Evolutionary conservation across 2,113 vertebrate species (phyloP).

Genomic region (Oriolus oriolus): DNA sequence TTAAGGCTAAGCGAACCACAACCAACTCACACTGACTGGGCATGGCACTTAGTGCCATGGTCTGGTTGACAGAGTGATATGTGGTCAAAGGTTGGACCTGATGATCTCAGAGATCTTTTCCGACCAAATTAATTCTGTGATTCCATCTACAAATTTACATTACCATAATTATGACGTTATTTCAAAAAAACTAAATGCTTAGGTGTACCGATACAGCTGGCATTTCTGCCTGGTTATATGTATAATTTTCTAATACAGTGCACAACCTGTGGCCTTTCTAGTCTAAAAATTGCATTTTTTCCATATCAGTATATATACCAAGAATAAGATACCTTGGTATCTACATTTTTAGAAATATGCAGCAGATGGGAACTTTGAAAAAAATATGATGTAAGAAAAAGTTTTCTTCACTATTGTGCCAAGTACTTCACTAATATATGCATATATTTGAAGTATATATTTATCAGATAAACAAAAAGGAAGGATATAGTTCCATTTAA

Average conservation of each 20-base stretch:
- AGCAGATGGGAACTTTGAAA: background rate
- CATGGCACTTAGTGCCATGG: rapidly evolving
- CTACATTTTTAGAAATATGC: background rate
- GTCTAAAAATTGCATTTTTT: background rate
- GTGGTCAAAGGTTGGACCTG: background rate
- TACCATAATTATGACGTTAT: background rate
- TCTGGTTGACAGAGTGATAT: background rate
- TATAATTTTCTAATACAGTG: background rate
- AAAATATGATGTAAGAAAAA: background rate
- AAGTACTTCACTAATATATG: background rate
- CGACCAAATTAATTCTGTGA: background rate
- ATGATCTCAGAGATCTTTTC: background rate
- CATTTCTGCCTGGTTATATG: background rate
- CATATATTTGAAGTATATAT: background rate
- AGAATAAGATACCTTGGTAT: background rate
- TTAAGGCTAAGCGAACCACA: background rate
- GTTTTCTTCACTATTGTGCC: background rate
- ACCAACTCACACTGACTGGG: background rate
- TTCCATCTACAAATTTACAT: background rate
- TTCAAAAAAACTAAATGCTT: background rate
- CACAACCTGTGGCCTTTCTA: background rate
- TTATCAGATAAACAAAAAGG: background rate
- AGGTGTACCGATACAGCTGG: background rate
- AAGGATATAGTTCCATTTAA: background rate
- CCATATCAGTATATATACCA: background rate